Evolutionary conservation across 1,140 invertebrate species (phyloP).

Genomic region (Phocides pigmalion): DNA sequence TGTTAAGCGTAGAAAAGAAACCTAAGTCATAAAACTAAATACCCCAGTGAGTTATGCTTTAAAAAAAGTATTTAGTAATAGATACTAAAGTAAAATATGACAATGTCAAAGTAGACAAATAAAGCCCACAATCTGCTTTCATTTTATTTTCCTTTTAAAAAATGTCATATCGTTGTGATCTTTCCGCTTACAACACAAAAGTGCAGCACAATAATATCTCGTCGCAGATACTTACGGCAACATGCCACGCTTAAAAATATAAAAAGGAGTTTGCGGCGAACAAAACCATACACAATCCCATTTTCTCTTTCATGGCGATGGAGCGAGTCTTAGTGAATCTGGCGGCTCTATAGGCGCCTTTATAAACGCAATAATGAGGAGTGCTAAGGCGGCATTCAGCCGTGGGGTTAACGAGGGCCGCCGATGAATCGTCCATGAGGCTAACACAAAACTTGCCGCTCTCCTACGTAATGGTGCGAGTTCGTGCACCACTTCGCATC

Average conservation of each 20-base stretch:
- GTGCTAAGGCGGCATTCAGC: constrained; percentile 78
- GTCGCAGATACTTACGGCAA: constrained; percentile 32
- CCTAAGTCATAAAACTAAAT: no score
- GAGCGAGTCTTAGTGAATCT: constrained; percentile 77
- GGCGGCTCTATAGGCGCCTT: constrained; percentile 75
- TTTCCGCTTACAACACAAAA: constrained; percentile 38
- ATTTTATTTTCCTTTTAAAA: constrained; percentile 10
- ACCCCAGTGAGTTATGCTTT: no score
- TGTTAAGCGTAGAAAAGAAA: no score
- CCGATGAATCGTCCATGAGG: constrained; percentile 78
- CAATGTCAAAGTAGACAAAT: constrained; percentile 22
- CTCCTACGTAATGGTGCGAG: constrained; percentile 63
- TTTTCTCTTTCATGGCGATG: constrained; percentile 78
- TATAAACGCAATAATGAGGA: constrained; percentile 83
- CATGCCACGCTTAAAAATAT: constrained; percentile 48
- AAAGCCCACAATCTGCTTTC: constrained; percentile 21
- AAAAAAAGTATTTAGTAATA: no score
- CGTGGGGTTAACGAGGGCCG: constrained; percentile 71
- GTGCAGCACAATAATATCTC: constrained; percentile 24
- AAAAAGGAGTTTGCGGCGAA: constrained; percentile 60
- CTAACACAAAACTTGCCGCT: constrained; percentile 78
- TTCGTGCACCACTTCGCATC: constrained; percentile 42
- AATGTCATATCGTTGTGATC: constrained; percentile 27
- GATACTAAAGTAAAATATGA: neutral
- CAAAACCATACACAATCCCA: constrained; percentile 80